Evolutionary conservation across 2,797 vertebrate species (phyloP), one percentile per base, ranked within the genome.

Genomic region (Austrolebias charrua): DNA sequence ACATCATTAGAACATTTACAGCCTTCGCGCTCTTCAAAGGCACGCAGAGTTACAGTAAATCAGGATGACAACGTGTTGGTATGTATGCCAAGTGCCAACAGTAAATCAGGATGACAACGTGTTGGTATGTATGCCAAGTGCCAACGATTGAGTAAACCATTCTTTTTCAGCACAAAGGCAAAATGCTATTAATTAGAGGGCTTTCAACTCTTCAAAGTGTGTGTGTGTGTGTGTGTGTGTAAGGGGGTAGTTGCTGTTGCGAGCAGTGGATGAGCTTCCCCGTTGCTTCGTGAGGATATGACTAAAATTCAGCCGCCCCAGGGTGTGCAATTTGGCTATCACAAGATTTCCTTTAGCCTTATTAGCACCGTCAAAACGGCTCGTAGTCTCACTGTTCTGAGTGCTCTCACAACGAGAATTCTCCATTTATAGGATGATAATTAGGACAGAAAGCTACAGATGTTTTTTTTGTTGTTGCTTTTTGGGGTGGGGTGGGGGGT

Each of bases 151-250:
- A 89, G 86, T 89, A 88, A 92, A 88, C 76, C 80, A 79, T 89
- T 90, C 83, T 86, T 86, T 83, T 86, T 83, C 76, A 57, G 75
- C 71, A 69, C 76, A 53, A 79, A 78, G 82, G 75, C 42, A 55
- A 66, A 88, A 89, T 80, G 83, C 89, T 88, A 92, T 92, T 90
- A 91, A 92, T 92, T 92, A 92, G 82, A 91, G 80, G 80, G 79
- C 87, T 90, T 88, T 91, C 85, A 87, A 90, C 83, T 88, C 89
- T 92, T 92, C 91, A 92, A 92, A 92, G 92, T 62, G 53, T 63
- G 64, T 48, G 46, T 48, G 46, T 48, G n/a, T 38, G 52, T 46
- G 44, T 46, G 44, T 46, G 31, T 33, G 51, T 4, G 9, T 6
- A 44, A 11, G 24, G 55, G 38, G 33, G 68, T 75, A 76, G 82